Evolutionary conservation across 2,797 vertebrate genomes (phyloP), one percentile per base, ranked within the genome.

Genomic region (Sphaeramia orbicularis): DNA sequence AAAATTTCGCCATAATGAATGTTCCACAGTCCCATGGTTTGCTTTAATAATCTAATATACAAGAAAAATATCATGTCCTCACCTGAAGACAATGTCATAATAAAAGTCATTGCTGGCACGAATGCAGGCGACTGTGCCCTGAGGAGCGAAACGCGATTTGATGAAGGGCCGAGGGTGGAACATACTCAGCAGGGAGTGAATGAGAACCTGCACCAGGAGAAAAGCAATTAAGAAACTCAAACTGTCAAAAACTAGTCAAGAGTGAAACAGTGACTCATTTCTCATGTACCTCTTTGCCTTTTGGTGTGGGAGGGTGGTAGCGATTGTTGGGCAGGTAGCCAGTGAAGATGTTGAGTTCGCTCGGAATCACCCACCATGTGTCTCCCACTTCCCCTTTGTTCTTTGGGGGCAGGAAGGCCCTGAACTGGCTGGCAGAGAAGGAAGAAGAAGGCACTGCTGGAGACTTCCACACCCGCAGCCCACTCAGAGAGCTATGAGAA

Each of bases 281-380:
- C 50, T 7, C 8, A n/a, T 10, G 12, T 85, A 98, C 96, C 96
- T 99, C 97, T 95, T 97, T 99, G 80, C 97, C 97, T 61, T 93
- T 96, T n/a, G 97, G 96, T 2, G 94, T 63, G 0, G 97, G 97
- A 32, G 98, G 96, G 76, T 98, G 96, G 89, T 98, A 97, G 27
- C 98, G 95, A 75, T 97, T 99, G 91, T 99, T 99, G 71, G 98
- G 95, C 76, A 99, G 90, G 65, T 99, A 99, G 3, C 97, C 97
- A 0, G 96, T 97, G 88, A 99, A 98, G 92, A 98, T 95, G 78
- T 96, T 99, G 67, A 99, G 87, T 68, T 99, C 98, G 0, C 96
- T 97, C 7, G 97, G 96, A 73, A 99, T 93, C 78, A 99, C 89
- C 98, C 97, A 99, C 98, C 98, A 99, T 0, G 94, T 93, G 74